Conservation (phyloP, 1,140 invertebrate species). For the Calephelis virginiensis region DNA sequence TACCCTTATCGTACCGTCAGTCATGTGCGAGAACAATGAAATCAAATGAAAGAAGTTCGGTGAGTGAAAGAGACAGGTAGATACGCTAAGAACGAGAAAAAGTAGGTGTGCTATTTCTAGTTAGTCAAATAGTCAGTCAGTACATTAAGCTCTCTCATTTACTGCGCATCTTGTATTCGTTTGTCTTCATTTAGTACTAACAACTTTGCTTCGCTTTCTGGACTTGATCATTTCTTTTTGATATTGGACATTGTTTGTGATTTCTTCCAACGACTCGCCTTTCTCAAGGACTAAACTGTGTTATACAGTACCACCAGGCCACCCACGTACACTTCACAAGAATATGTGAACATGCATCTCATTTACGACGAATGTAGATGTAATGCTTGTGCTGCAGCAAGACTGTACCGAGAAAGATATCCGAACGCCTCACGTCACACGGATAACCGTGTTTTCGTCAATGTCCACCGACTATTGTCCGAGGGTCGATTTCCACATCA, state of each 20-base stretch:
- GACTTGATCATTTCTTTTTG: background rate
- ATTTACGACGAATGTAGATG: too few relatives aligned
- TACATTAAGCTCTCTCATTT: background rate
- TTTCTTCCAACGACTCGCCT: slow-evolving; percentile 79
- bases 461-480: too few relatives aligned
- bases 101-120: background rate
- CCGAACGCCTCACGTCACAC: too few relatives aligned
- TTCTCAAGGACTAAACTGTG: slow-evolving; percentile 65
- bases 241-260: background rate
- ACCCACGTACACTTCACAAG: too few relatives aligned
- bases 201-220: background rate
- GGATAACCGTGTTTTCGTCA: too few relatives aligned
- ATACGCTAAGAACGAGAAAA: too few relatives aligned
- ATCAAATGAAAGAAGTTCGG: slow-evolving; percentile 10
- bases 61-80: too few relatives aligned
- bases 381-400: too few relatives aligned
- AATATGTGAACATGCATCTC: too few relatives aligned
- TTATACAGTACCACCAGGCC: too few relatives aligned
- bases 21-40: slow-evolving; percentile 41
- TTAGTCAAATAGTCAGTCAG: background rate
- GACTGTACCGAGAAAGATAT: too few relatives aligned
- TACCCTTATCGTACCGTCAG: slow-evolving; percentile 34
- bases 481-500: too few relatives aligned
- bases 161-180: background rate
- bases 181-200: background rate